Evolutionary conservation across 53 echinoderm and acorn worm genomes (phyloP).

Genomic region (Astropecten irregularis): DNA sequence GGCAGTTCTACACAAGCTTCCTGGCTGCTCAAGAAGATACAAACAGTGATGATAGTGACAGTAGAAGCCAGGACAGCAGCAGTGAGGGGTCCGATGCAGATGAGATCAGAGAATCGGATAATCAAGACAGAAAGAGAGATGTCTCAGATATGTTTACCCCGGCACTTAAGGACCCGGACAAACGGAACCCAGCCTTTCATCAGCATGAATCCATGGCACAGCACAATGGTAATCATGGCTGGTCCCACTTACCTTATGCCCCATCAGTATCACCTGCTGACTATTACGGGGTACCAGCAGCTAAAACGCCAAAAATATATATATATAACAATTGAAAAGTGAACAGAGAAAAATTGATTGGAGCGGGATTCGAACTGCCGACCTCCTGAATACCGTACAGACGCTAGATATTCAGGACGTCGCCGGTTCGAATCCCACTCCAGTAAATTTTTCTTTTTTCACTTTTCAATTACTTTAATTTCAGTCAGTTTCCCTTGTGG

Average conservation of each 20-base stretch:
- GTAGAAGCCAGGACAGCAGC: not conserved
- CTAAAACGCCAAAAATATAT: too few relatives aligned
- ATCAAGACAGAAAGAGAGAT: not conserved
- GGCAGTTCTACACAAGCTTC: constrained; percentile 21
- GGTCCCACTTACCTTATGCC: not conserved
- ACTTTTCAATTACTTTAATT: too few relatives aligned
- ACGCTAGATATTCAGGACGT: too few relatives aligned
- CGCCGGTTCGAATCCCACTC: too few relatives aligned
- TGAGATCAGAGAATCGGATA: not conserved
- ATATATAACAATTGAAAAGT: too few relatives aligned
- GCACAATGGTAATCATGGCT: not conserved
- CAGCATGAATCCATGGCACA: not conserved
- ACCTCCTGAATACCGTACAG: too few relatives aligned
- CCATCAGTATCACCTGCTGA: not conserved
- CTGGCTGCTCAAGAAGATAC: not conserved
- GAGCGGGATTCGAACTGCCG: too few relatives aligned
- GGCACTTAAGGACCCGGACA: not conserved
- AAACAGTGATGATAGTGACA: constrained; percentile 1
- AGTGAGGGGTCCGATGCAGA: not conserved
- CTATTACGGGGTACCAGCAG: constrained; percentile 4
- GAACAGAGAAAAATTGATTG: too few relatives aligned
- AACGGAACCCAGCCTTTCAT: not conserved
- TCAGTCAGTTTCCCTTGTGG: too few relatives aligned
- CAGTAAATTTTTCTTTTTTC: too few relatives aligned
- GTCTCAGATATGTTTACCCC: not conserved